These are phyloP conservation scores for Diplolepis rosae DNA, from an alignment of 2,888 invertebrate genomes.

Conservation along the genomic window DNA sequence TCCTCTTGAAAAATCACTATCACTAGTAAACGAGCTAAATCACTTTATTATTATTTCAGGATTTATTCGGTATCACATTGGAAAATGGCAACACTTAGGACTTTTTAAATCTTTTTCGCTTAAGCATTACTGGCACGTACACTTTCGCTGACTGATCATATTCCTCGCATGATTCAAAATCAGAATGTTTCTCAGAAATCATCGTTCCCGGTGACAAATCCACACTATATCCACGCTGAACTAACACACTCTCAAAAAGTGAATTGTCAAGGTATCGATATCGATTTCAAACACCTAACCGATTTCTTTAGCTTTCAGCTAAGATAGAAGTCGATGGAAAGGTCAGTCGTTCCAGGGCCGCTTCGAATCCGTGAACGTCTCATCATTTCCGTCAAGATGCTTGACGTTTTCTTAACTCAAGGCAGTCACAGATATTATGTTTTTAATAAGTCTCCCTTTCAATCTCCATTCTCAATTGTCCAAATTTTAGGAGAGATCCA, in stretches of 20 bases:
- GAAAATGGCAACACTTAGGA: neutral
- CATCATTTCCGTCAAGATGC: neutral
- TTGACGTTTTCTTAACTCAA: too few species aligned
- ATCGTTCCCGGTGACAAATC: neutral
- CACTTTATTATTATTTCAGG: neutral
- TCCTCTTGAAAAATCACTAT: neutral
- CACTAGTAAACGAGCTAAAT: neutral
- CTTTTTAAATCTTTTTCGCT: neutral
- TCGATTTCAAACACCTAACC: conserved; percentile 3
- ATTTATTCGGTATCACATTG: neutral
- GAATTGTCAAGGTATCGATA: neutral
- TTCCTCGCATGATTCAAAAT: conserved; percentile 27
- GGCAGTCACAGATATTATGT: too few species aligned
- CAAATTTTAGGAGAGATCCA: too few species aligned
- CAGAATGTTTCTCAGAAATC: neutral
- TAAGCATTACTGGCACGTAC: neutral
- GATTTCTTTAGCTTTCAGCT: conserved; percentile 1
- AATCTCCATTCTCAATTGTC: too few species aligned
- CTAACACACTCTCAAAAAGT: neutral
- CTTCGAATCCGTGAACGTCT: conserved; percentile 17
- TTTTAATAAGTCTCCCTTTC: too few species aligned
- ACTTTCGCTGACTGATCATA: conserved; percentile 16
- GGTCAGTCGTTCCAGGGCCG: conserved; percentile 20
- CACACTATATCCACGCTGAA: neutral
- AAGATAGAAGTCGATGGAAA: conserved; percentile 20